These are phyloP conservation scores for Drosophila kurseongensis DNA, from an alignment of 1,140 invertebrate genomes.

Conservation along the genomic window DNA sequence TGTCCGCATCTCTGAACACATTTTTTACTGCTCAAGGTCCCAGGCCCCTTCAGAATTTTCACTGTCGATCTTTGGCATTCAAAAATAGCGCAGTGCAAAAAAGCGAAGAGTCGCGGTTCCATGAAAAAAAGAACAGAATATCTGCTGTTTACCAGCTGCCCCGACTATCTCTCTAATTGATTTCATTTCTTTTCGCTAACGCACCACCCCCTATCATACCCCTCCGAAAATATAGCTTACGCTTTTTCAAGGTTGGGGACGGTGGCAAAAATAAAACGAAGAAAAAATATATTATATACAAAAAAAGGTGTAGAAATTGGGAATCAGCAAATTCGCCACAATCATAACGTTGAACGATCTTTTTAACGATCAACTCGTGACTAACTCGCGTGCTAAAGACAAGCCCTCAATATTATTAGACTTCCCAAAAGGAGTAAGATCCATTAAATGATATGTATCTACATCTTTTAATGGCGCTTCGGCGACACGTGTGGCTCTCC, in stretches of 20 bases:
- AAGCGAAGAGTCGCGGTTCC: background rate
- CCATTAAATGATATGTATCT: background rate
- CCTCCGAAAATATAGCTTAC: slow-evolving; percentile 1
- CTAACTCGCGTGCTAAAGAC: slow-evolving; percentile 31
- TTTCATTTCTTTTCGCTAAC: slow-evolving; percentile 25
- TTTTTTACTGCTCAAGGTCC: slow-evolving; percentile 66
- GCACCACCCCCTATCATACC: background rate
- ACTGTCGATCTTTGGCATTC: slow-evolving; percentile 77
- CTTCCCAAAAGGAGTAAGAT: slow-evolving; percentile 13
- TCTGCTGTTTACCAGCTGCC: slow-evolving; percentile 60
- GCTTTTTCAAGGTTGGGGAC: slow-evolving; percentile 47
- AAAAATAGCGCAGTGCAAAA: slow-evolving; percentile 62
- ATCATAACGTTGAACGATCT: slow-evolving; percentile 36
- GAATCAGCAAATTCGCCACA: background rate
- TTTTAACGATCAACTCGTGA: slow-evolving; percentile 32
- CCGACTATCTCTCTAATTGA: slow-evolving; percentile 65
- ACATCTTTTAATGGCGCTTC: slow-evolving; percentile 8
- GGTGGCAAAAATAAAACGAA: background rate
- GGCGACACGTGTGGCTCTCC: slow-evolving; percentile 52
- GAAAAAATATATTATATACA: background rate
- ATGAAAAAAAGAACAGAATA: slow-evolving; percentile 15
- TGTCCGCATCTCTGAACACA: slow-evolving; percentile 6
- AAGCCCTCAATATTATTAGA: slow-evolving; percentile 11
- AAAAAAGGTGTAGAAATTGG: too few relatives aligned
- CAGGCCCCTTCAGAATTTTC: slow-evolving; percentile 50